phyloP scores from a whole-genome alignment of 2,113 vertebrate species.

The Talpa occidentalis region DNA sequence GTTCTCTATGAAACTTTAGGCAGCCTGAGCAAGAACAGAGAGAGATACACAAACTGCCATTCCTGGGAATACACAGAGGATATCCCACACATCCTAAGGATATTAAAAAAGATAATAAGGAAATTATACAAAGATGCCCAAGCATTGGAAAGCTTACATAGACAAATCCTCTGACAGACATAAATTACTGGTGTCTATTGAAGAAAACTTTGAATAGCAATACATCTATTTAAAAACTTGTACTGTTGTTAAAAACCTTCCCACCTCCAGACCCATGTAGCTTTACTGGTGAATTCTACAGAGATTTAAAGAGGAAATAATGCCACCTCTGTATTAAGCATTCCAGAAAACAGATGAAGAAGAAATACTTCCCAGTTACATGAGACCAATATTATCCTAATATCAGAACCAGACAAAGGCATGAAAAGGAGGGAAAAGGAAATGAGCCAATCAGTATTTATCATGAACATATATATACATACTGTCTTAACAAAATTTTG shows the following conservation, averaged over 20 bases:
- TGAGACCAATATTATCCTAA: neutral
- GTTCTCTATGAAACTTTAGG: conserved; percentile 1
- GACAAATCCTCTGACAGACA: neutral
- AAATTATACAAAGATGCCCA: neutral
- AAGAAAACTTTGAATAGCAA: neutral
- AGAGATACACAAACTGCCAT: neutral
- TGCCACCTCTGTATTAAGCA: neutral
- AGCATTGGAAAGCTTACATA: neutral
- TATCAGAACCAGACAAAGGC: neutral
- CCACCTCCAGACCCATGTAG: neutral
- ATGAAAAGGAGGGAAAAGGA: neutral
- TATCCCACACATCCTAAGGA: neutral
- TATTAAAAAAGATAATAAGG: neutral
- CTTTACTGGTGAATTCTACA: neutral
- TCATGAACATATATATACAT: neutral
- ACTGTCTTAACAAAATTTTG: neutral
- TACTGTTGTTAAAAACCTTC: neutral
- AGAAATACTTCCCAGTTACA: neutral
- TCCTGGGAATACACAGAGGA: neutral
- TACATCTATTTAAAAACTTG: neutral
- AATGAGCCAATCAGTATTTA: neutral
- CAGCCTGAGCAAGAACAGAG: neutral
- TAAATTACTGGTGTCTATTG: neutral
- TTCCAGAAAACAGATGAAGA: neutral
- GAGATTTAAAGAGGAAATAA: conserved; percentile 40